Evolutionary conservation across 2,797 vertebrate genomes (phyloP).

Genomic region (Arrhamphus sclerolepis): DNA sequence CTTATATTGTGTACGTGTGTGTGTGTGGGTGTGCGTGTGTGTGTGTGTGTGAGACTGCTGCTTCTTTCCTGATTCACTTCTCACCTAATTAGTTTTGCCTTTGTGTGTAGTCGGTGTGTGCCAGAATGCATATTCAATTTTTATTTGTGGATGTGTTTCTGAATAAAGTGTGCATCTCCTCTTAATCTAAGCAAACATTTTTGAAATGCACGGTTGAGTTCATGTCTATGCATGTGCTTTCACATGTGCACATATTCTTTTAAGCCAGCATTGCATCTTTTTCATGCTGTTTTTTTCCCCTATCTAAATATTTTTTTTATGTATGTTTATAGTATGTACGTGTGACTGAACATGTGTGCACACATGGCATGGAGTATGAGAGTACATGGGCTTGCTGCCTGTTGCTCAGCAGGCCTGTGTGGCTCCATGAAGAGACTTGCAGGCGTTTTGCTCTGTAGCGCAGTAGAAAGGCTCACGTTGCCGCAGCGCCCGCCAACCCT

Average conservation of each 20-base stretch:
- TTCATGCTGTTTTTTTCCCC: not conserved
- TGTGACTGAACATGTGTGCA: slow-evolving; percentile 8
- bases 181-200: not conserved
- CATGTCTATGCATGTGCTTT: not conserved
- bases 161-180: not conserved
- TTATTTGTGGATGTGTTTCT: slow-evolving; percentile 2
- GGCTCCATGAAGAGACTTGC: slow-evolving; percentile 64
- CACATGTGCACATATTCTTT: not conserved
- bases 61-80: slow-evolving; percentile 15
- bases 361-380: slow-evolving; percentile 27
- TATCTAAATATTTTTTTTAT: not conserved
- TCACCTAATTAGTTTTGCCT: slow-evolving; percentile 9
- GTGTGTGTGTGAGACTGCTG: not conserved
- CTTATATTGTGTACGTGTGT: slow-evolving; percentile 1
- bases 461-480: slow-evolving; percentile 80
- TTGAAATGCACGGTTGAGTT: not conserved
- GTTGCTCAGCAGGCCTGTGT: slow-evolving; percentile 74
- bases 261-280: no score
- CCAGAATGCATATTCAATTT: slow-evolving; percentile 2
- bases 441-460: slow-evolving; percentile 76
- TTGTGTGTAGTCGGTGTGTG: slow-evolving; percentile 12
- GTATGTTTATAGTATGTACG: no score
- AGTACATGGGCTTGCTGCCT: slow-evolving; percentile 62
- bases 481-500: slow-evolving; percentile 81
- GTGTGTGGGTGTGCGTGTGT: no score